Conservation (phyloP, 2,113 vertebrate genomes). For the Dipodomys merriami region DNA sequence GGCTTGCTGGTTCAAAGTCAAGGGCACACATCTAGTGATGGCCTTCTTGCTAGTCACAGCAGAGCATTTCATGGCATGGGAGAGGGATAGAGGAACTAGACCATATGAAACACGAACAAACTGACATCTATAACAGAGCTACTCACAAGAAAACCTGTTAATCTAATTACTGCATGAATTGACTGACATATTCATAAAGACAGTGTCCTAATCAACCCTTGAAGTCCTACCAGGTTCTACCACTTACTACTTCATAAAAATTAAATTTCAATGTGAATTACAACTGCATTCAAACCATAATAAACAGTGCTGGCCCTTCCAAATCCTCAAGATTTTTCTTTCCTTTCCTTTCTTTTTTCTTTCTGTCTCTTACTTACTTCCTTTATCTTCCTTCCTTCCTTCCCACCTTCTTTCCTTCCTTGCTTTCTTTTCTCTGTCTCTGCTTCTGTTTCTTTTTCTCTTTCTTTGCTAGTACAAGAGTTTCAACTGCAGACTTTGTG, state of each 20-base stretch:
- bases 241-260: not conserved
- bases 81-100: not conserved
- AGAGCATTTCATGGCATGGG: not conserved
- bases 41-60: not conserved
- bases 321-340: too few relatives aligned
- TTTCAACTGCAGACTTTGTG: too few relatives aligned
- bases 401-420: too few relatives aligned
- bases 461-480: too few relatives aligned
- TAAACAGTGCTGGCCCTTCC: not conserved
- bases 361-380: too few relatives aligned
- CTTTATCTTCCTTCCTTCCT: too few relatives aligned
- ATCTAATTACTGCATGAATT: not conserved
- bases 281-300: not conserved
- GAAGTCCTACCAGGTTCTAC: not conserved
- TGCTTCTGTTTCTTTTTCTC: too few relatives aligned
- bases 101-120: not conserved
- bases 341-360: too few relatives aligned
- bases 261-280: not conserved
- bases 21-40: not conserved
- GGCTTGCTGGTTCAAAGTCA: not conserved
- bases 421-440: too few relatives aligned
- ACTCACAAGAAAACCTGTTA: not conserved
- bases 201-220: not conserved
- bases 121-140: not conserved
- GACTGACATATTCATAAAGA: not conserved